A percentile compares a stretch with the other conserved stretches of the same genome.
phyloP scores from a whole-genome alignment of 1,140 invertebrate species.

The Holcopasites calliopsidis region DNA sequence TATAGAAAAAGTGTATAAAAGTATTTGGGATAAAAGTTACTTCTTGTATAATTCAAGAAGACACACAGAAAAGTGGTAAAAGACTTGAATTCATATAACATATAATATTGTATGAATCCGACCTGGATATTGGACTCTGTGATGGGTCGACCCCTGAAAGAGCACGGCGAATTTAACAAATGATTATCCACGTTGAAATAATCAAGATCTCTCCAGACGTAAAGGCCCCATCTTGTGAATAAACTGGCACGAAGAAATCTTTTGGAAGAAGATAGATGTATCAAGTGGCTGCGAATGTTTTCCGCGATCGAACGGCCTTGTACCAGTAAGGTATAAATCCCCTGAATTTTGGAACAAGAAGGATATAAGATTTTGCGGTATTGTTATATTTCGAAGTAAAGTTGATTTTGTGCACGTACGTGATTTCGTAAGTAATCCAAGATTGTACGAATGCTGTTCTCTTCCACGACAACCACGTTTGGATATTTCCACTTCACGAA shows the following conservation, averaged over 20 bases:
- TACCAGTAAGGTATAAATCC: constrained; percentile 73
- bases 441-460: constrained; percentile 70
- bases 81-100: background rate
- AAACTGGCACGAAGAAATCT: constrained; percentile 74
- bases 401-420: constrained; percentile 47
- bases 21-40: background rate
- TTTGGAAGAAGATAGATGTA: constrained; percentile 65
- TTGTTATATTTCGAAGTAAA: background rate
- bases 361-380: too few species aligned
- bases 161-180: constrained; percentile 82
- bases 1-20: too few species aligned
- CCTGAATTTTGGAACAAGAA: constrained; percentile 54
- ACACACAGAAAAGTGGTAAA: too few species aligned
- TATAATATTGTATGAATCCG: too few species aligned
- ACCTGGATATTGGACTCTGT: constrained; percentile 88
- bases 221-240: constrained; percentile 77
- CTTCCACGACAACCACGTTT: constrained; percentile 68
- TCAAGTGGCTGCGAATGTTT: constrained; percentile 65
- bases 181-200: constrained; percentile 87
- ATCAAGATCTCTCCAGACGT: constrained; percentile 76
- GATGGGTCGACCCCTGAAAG: constrained; percentile 84
- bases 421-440: constrained; percentile 75
- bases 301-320: constrained; percentile 69
- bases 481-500: constrained; percentile 76
- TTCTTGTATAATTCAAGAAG: background rate